Conservation (phyloP, 2,888 invertebrate genomes). For the Drosophila maculinotata region DNA sequence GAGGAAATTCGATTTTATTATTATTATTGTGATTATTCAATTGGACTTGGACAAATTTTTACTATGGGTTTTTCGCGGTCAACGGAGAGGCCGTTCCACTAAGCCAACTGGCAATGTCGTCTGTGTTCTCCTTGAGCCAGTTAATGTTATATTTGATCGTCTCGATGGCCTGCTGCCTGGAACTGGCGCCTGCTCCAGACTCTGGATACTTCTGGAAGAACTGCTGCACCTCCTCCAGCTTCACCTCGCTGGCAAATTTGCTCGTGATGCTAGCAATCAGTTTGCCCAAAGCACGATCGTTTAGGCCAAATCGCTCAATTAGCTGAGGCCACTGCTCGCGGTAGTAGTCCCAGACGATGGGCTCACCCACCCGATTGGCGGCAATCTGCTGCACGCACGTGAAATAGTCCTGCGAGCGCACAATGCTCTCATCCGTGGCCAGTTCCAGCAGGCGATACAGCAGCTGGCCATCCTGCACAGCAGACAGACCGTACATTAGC, state of each 20-base stretch:
- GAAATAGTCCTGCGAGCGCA: constrained; percentile 94
- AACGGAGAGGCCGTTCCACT: constrained; percentile 31
- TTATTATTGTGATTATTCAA: background rate
- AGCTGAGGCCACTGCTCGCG: constrained; percentile 91
- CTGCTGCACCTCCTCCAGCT: constrained; percentile 89
- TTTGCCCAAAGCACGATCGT: constrained; percentile 91
- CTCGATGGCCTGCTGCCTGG: constrained; percentile 91
- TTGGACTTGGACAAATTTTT: constrained; percentile 1
- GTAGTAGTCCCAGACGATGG: constrained; percentile 93
- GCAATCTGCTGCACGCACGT: constrained; percentile 89
- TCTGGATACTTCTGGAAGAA: constrained; percentile 92
- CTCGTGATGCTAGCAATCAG: constrained; percentile 89
- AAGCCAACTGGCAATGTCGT: constrained; percentile 88
- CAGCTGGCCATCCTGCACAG: constrained; percentile 88
- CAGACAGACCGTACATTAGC: constrained; percentile 90
- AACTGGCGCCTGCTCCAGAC: constrained; percentile 92
- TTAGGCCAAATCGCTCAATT: constrained; percentile 91
- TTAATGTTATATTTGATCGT: constrained; percentile 91
- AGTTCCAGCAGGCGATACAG: constrained; percentile 88
- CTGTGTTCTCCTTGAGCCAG: constrained; percentile 89
- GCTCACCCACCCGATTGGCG: constrained; percentile 89
- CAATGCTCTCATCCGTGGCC: constrained; percentile 89
- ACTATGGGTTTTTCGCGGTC: constrained; percentile 39
- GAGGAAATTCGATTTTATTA: constrained; percentile 6
- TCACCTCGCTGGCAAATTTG: constrained; percentile 88